phyloP scores from a whole-genome alignment of 2,113 vertebrate species.

The Paracanthobrama guichenoti region DNA sequence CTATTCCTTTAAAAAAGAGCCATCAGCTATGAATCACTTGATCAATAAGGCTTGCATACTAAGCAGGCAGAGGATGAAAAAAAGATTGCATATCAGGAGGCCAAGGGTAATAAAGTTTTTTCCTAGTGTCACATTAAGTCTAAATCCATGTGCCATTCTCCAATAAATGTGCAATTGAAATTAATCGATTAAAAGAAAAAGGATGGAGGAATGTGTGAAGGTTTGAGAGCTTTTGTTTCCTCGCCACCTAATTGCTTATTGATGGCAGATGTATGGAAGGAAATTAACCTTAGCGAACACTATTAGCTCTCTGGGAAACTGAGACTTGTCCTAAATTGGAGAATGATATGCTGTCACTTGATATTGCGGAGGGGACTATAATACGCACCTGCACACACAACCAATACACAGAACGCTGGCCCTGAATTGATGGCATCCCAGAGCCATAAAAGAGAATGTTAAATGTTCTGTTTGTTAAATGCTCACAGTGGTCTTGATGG shows the following conservation, averaged over 20 bases:
- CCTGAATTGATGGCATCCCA: conserved; percentile 30
- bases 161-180: conserved; percentile 62
- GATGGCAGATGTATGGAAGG: conserved; percentile 74
- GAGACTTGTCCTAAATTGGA: conserved; percentile 61
- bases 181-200: conserved; percentile 67
- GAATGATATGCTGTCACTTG: conserved; percentile 69
- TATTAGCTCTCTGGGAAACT: conserved; percentile 69
- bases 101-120: conserved; percentile 41
- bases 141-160: conserved; percentile 65
- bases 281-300: conserved; percentile 73
- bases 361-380: conserved; percentile 44
- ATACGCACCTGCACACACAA: conserved; percentile 29
- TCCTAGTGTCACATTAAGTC: conserved; percentile 57
- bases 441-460: conserved; percentile 34
- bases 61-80: conserved; percentile 6
- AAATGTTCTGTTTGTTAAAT: conserved; percentile 47
- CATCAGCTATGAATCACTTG: conserved; percentile 33
- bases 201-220: conserved; percentile 58
- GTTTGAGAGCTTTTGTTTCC: conserved; percentile 64
- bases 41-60: conserved; percentile 27
- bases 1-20: conserved; percentile 33
- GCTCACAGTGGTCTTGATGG: conserved; percentile 33
- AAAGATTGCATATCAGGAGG: conserved; percentile 23
- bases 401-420: background rate
- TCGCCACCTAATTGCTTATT: conserved; percentile 77